Evolutionary conservation across 2,797 vertebrate species (phyloP), one percentile per base, ranked within the genome.

Genomic region (Astyanax mexicanus): DNA sequence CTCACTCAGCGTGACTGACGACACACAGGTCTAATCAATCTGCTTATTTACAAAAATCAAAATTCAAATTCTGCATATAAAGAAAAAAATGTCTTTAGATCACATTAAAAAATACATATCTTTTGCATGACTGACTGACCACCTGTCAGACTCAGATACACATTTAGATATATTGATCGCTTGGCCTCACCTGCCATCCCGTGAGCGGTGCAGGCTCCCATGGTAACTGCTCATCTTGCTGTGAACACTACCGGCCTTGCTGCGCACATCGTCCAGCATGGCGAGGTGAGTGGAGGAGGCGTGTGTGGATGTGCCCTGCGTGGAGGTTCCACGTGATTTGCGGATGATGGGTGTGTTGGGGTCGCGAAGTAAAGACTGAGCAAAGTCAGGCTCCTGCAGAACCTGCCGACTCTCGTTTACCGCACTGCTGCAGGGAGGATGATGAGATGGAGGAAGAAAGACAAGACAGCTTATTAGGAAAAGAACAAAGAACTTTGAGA

Each of bases 281-380:
- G 97, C 97, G 86, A 99, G 90, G 88, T 98, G 96, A 13, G 97
- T 98, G 65, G 97, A 99, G 19, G 97, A 98, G 72, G 97, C 98
- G 1, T 98, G 97, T 0, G 98, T 99, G 35, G 97, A 99, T 10
- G 97, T 99, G 72, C 98, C 98, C 94, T 99, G 98, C n/a, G 98
- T 99, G 57, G 98, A 99, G 0, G 98, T 99, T 79, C 98, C 98
- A 71, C 97, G 88, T 8, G 98, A 99, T 69, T 98, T 98, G 1
- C 98, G 94, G 75, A 98, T 92, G 67, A 98, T 92, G 67, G 98
- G 97, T 0, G 96, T 98, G 79, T 98, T 96, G 64, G 97, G 98
- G 82, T 98, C 97, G 42, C 98, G 87, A 82, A 99, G 88, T 0
- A 98, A 94, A 0, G 96, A 96, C 90, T 98, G 97, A 0, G 96